These are phyloP conservation scores for Callipepla squamata DNA, from an alignment of 2,113 vertebrate species.

Conservation along the genomic window DNA sequence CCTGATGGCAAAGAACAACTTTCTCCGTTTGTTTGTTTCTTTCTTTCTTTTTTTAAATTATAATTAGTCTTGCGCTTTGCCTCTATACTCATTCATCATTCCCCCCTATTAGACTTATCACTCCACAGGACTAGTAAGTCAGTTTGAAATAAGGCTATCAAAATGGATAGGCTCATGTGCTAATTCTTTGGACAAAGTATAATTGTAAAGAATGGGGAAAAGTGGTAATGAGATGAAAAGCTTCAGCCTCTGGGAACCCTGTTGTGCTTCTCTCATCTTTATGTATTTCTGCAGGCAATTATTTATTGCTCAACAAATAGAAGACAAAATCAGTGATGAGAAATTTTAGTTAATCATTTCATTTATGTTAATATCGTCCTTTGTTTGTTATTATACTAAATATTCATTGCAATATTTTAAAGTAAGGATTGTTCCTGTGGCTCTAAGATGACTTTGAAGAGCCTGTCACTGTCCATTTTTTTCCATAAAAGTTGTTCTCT, in stretches of 20 bases:
- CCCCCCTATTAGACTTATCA: conserved; percentile 49
- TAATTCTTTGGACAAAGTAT: conserved; percentile 26
- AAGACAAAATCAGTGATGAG: background rate
- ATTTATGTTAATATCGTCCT: background rate
- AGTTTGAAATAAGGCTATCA: conserved; percentile 61
- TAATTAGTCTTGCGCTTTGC: conserved; percentile 56
- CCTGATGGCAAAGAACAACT: conserved; percentile 34
- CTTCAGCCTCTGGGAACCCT: background rate
- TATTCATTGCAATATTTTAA: background rate
- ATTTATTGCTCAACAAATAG: background rate
- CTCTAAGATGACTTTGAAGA: background rate
- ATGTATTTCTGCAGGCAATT: background rate
- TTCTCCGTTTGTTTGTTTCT: background rate
- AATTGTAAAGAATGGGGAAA: conserved; percentile 33
- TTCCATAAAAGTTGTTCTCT: background rate
- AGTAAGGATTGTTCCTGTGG: fast-evolving
- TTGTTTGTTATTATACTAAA: background rate
- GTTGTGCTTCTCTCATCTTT: background rate
- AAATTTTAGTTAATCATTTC: background rate
- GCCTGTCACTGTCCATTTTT: background rate
- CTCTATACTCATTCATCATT: conserved; percentile 47
- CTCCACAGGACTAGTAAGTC: conserved; percentile 26
- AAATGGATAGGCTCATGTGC: conserved; percentile 45
- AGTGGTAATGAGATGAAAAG: conserved; percentile 1
- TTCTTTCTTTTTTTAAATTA: conserved; percentile 24